A percentile compares a stretch with the other conserved stretches of the same genome.
Evolutionary conservation across 2,888 invertebrate species (phyloP).

Genomic region (Stratiomys singularior): DNA sequence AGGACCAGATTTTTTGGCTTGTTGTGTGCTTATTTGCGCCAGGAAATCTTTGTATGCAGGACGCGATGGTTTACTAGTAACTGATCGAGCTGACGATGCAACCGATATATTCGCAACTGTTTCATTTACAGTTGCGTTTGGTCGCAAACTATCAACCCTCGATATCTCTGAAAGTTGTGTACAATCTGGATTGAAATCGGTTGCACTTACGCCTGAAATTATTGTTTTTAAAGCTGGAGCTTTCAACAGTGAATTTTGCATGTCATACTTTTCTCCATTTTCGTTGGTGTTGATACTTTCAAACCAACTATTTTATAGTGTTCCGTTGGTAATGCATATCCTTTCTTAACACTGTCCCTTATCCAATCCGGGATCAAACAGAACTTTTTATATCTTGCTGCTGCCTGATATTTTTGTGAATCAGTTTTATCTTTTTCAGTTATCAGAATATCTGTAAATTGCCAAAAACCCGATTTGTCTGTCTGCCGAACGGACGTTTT

Average conservation of each 20-base stretch:
- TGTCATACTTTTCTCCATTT: slow-evolving; percentile 57
- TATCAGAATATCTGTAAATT: slow-evolving; percentile 63
- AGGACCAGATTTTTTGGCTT: slow-evolving; percentile 77
- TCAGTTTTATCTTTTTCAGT: slow-evolving; percentile 60
- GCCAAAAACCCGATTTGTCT: no score
- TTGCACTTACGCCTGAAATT: slow-evolving; percentile 52
- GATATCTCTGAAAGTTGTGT: slow-evolving; percentile 62
- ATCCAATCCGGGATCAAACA: slow-evolving; percentile 85
- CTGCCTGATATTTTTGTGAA: slow-evolving; percentile 63
- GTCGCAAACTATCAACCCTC: background rate
- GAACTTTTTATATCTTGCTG: slow-evolving; percentile 63
- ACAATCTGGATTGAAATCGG: slow-evolving; percentile 60
- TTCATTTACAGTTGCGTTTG: slow-evolving; percentile 49
- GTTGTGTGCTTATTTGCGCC: slow-evolving; percentile 70
- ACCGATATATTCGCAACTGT: slow-evolving; percentile 24
- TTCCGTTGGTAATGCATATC: slow-evolving; percentile 74
- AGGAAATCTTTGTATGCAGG: slow-evolving; percentile 56
- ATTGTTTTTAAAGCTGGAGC: no score
- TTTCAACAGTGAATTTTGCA: background rate
- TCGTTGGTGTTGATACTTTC: slow-evolving; percentile 78
- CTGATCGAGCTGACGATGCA: slow-evolving; percentile 16
- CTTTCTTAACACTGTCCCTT: slow-evolving; percentile 77
- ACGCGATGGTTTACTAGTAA: slow-evolving; percentile 53
- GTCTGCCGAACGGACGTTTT: no score
- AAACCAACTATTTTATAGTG: slow-evolving; percentile 70